Conservation (phyloP, 2,797 vertebrate genomes). For the Nyctalus aviator region DNA sequence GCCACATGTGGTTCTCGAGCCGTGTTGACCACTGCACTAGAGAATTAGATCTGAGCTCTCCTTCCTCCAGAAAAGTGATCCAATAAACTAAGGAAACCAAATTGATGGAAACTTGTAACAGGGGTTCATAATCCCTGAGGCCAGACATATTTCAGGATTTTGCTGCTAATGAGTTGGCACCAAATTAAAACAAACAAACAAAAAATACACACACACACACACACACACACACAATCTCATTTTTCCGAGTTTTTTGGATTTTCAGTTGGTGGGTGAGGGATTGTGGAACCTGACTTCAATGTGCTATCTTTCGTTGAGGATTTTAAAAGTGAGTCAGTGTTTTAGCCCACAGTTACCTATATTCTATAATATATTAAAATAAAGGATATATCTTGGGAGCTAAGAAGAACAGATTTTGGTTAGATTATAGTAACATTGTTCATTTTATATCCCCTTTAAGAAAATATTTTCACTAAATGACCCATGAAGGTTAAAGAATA, state of each 20-base stretch:
- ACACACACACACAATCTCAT: neutral
- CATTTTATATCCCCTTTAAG: neutral
- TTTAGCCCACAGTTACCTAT: neutral
- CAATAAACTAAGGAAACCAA: neutral
- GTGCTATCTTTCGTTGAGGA: neutral
- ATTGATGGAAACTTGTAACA: constrained; percentile 5
- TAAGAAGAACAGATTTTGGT: neutral
- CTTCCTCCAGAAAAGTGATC: neutral
- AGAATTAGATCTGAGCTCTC: neutral
- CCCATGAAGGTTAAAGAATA: neutral
- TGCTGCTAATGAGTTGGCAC: neutral
- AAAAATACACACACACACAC: no score
- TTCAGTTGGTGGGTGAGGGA: neutral
- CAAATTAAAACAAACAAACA: neutral
- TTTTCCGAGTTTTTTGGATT: neutral
- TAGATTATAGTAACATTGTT: neutral
- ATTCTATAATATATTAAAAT: neutral
- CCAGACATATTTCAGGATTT: constrained; percentile 40
- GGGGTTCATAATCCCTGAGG: neutral
- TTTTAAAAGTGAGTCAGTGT: neutral
- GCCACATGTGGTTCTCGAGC: no score
- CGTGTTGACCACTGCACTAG: neutral
- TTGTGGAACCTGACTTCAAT: neutral
- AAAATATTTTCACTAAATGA: neutral
- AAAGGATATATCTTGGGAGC: neutral